A percentile compares a stretch with the other conserved stretches of the same genome.
Conservation (phyloP, 2,888 invertebrate species). For the Eupsilia transversa region DNA sequence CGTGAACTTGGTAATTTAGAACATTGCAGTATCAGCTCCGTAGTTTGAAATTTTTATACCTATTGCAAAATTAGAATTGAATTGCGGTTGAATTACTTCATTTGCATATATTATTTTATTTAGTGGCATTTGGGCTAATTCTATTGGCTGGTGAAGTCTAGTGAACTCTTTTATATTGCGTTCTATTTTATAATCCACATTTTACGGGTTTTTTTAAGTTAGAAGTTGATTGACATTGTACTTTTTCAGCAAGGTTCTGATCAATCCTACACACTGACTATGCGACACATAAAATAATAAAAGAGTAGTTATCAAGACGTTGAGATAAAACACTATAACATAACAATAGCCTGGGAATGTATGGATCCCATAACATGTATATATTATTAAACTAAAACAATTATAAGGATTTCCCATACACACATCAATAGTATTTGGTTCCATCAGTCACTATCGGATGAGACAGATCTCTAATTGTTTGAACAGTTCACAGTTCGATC, state of each 20-base stretch:
- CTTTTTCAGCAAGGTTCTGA: not conserved
- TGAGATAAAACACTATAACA: slow-evolving; percentile 21
- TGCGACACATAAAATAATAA: not conserved
- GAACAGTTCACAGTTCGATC: slow-evolving; percentile 48
- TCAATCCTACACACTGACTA: not conserved
- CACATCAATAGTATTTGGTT: slow-evolving; percentile 50
- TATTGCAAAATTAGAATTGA: slow-evolving; percentile 14
- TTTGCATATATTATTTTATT: slow-evolving; percentile 30
- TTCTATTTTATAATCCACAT: slow-evolving; percentile 10
- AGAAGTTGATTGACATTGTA: not conserved
- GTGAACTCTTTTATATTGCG: slow-evolving; percentile 7
- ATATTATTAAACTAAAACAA: slow-evolving; percentile 47
- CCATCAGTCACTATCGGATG: slow-evolving; percentile 29
- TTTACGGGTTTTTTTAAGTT: not conserved
- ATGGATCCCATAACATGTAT: slow-evolving; percentile 34
- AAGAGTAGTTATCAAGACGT: not conserved
- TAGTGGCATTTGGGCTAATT: slow-evolving; percentile 8
- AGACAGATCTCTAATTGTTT: slow-evolving; percentile 58
- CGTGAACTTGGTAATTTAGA: slow-evolving; percentile 46
- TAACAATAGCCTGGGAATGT: slow-evolving; percentile 8
- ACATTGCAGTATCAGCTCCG: slow-evolving; percentile 19
- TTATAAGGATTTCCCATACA: slow-evolving; percentile 37
- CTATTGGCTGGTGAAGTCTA: not conserved
- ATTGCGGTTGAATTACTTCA: slow-evolving; percentile 14
- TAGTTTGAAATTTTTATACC: not conserved